Base-by-base conservation (phyloP, 2,113 vertebrate species). In the Enhydra lutris region DNA sequence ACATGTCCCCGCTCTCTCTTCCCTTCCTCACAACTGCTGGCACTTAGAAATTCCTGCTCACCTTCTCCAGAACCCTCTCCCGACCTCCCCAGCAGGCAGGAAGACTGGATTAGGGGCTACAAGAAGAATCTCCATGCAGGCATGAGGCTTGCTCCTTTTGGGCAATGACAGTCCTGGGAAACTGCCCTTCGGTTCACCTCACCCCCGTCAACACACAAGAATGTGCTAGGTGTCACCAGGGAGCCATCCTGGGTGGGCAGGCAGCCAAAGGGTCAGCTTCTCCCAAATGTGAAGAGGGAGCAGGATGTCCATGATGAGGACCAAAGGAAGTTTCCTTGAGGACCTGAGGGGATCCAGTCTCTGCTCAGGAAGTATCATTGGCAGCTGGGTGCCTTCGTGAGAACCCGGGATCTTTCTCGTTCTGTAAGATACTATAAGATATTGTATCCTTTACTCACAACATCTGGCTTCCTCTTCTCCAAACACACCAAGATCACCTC, bases 341-440 rank as follows among this genome's bases (percentile, higher is more conserved):
- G 21, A 17, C 26, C 61, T 83, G 11, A 74, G 2, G 1, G 5
- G 2, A 11, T 14, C 6, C 5, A 21, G 24, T 76, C 74, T 63
- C 52, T 9, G 31, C 29, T 23, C 9, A 1, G 23, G 7, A 2
- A 17, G 34, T 6, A 7, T 31, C 57, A 18, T 4, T 18, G 3
- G 74, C 39, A 81, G 17, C 36, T 26, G 34, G 12, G 6, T 47
- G 7, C 31, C 57, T 71, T 42, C 14, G 1, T 42, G 36, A 34
- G 74, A 9, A 67, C 67, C 59, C 50, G 11, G 47, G 13, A 7
- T n/a, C 45, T 36, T 50, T 63, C 47, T 85, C 11, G 1, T 26
- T 39, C 42, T 24, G 15, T 52, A 52, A 52, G 52, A 52, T 52
- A 52, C 42, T 24, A 3, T 52, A 52, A 52, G 50, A 52, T 52